A percentile compares a stretch with the other conserved stretches of the same genome.
phyloP scores from a whole-genome alignment of 2,888 invertebrate genomes.

The Caenorhabditis macrosperma region DNA sequence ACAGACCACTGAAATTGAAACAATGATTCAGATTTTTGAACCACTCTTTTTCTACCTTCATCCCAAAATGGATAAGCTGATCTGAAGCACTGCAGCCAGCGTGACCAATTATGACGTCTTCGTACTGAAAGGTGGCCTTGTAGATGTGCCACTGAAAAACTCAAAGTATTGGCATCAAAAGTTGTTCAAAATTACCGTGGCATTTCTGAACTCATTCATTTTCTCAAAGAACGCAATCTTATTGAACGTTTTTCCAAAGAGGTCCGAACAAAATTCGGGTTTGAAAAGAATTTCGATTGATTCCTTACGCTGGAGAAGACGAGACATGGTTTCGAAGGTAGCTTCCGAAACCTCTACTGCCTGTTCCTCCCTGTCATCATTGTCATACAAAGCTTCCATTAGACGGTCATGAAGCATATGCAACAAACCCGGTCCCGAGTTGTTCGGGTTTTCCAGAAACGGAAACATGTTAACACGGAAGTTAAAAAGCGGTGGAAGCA shows the following conservation, averaged over 20 bases:
- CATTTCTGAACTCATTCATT: neutral
- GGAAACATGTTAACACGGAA: neutral
- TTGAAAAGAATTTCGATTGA: neutral
- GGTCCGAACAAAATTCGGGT: neutral
- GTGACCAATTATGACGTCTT: neutral
- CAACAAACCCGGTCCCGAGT: neutral
- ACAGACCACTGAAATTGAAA: neutral
- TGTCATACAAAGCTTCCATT: neutral
- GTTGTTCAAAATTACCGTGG: neutral
- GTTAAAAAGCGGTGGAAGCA: no score
- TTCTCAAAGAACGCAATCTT: neutral
- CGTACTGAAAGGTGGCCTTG: neutral
- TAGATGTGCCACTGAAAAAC: constrained; percentile 10
- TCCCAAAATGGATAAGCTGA: neutral
- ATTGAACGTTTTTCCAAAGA: neutral
- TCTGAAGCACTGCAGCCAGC: neutral
- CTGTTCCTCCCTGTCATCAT: neutral
- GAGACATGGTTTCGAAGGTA: neutral
- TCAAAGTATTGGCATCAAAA: neutral
- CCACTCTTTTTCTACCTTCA: neutral
- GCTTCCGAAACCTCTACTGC: neutral
- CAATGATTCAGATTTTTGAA: neutral
- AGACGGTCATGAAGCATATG: constrained; percentile 1
- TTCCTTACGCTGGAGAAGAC: neutral
- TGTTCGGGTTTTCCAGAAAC: neutral